Conservation (phyloP, 2,113 vertebrate genomes). For the Tor tambroides region DNA sequence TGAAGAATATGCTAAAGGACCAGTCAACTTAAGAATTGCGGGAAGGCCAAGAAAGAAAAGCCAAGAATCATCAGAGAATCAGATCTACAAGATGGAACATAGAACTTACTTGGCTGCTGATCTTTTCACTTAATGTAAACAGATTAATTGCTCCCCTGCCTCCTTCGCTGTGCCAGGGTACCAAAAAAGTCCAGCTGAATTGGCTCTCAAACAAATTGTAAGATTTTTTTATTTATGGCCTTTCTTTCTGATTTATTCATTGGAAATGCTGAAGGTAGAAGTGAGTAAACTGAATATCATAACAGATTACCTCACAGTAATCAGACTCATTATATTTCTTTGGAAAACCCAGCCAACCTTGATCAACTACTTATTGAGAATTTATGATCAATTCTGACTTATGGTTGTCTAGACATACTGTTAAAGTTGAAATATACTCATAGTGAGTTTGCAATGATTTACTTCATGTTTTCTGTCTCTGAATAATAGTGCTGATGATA, state of each 20-base stretch:
- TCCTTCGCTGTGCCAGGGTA: neutral
- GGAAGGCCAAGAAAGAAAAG: neutral
- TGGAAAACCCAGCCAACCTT: neutral
- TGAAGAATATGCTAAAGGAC: neutral
- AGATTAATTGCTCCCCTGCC: slow-evolving; percentile 23
- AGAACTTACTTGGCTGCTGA: neutral
- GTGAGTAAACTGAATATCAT: slow-evolving; percentile 6
- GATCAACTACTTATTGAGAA: slow-evolving; percentile 15
- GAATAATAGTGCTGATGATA: neutral
- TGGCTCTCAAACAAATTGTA: neutral
- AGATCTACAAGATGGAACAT: neutral
- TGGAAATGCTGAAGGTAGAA: neutral
- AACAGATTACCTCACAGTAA: neutral
- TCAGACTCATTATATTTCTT: neutral
- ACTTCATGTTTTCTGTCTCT: neutral
- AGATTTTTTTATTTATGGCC: neutral
- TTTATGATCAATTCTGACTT: neutral
- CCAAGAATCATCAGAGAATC: neutral
- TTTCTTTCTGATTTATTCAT: slow-evolving; percentile 9
- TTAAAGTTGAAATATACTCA: neutral
- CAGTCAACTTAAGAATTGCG: neutral
- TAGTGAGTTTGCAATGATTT: no score
- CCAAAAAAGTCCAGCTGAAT: neutral
- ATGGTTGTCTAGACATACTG: neutral
- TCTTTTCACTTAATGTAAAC: neutral